These are phyloP conservation scores for Dryococelus australis DNA, from an alignment of 2,888 invertebrate species.

Conservation along the genomic window DNA sequence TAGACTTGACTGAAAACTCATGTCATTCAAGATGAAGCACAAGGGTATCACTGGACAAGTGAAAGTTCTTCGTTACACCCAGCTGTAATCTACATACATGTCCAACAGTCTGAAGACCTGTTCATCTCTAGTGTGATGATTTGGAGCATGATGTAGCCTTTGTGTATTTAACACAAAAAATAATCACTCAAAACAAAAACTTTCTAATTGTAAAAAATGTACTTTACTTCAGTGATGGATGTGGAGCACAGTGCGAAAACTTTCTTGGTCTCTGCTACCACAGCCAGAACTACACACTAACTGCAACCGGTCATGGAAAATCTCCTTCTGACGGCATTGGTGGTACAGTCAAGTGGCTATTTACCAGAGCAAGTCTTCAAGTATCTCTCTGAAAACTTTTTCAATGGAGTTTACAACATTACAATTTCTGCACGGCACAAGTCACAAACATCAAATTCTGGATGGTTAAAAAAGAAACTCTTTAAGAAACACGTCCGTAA, in stretches of 20 bases:
- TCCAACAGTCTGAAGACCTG: neutral
- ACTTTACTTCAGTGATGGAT: constrained; percentile 22
- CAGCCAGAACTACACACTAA: neutral
- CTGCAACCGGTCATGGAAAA: neutral
- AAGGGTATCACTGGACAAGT: constrained; percentile 21
- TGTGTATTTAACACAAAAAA: constrained; percentile 17
- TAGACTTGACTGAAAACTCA: constrained; percentile 10
- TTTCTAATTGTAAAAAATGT: neutral
- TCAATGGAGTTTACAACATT: neutral
- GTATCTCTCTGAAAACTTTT: neutral
- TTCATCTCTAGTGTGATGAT: neutral
- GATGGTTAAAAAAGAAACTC: neutral
- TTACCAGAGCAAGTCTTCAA: constrained; percentile 20
- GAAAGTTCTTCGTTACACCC: neutral
- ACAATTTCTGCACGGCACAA: neutral
- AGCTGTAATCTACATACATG: neutral
- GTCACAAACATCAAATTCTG: neutral
- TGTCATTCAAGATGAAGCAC: constrained; percentile 19
- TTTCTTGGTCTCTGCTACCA: neutral
- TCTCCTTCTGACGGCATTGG: constrained; percentile 17
- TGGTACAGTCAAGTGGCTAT: neutral
- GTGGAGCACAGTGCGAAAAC: constrained; percentile 18
- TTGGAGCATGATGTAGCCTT: constrained; percentile 25
- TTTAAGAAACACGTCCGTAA: neutral
- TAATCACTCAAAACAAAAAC: neutral